Conservation (phyloP, 2,113 vertebrate species). For the Microcebus ravelobensis region DNA sequence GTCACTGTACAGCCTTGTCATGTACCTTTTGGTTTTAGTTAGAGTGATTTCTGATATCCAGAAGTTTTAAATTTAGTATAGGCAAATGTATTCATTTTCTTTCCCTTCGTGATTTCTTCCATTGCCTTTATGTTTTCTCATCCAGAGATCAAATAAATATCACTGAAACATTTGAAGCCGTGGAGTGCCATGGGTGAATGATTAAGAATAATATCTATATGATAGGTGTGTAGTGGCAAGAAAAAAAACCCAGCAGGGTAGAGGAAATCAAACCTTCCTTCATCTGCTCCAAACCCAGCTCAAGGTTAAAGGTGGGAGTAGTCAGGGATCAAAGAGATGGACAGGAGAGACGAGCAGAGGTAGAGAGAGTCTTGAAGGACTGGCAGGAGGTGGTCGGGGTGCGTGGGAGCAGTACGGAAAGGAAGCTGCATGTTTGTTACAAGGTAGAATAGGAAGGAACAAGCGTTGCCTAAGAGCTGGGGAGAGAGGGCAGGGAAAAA, state of each 20-base stretch:
- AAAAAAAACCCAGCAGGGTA: background rate
- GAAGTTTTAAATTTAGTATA: slow-evolving; percentile 63
- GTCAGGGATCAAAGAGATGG: background rate
- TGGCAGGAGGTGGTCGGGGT: background rate
- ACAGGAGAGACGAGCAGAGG: background rate
- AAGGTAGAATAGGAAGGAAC: background rate
- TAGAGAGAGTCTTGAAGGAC: background rate
- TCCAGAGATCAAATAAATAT: slow-evolving; percentile 66
- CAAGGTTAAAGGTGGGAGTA: background rate
- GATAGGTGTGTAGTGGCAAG: slow-evolving; percentile 2
- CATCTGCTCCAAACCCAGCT: background rate
- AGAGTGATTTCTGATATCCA: slow-evolving; percentile 50
- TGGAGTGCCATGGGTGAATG: background rate
- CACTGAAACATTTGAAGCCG: slow-evolving; percentile 39
- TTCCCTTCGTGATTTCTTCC: slow-evolving; percentile 66
- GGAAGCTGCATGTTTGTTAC: background rate
- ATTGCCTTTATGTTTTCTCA: slow-evolving; percentile 67
- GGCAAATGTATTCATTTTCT: slow-evolving; percentile 73
- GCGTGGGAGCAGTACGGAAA: background rate
- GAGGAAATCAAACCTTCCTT: slow-evolving; percentile 17
- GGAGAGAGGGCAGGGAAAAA: background rate
- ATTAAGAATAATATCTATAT: slow-evolving; percentile 46
- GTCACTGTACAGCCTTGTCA: slow-evolving; percentile 54
- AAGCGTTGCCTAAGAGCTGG: background rate
- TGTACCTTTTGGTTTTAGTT: slow-evolving; percentile 68